Conservation (phyloP, 2,113 vertebrate species). For the Lontra canadensis region DNA sequence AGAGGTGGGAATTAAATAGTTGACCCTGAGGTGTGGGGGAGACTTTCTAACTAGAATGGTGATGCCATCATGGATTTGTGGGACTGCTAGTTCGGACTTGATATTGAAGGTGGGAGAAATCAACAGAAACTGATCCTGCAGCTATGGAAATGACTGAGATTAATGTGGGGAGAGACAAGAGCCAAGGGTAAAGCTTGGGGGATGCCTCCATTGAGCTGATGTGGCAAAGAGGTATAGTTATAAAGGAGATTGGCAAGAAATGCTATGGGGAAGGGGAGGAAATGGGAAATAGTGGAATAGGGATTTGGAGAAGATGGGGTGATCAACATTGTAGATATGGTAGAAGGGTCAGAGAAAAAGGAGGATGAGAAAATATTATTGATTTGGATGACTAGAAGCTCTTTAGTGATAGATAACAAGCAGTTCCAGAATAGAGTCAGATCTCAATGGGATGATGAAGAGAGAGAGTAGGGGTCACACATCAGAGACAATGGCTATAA, state of each 20-base stretch:
- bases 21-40: background rate
- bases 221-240: background rate
- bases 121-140: background rate
- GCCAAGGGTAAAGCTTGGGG: background rate
- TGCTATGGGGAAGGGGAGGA: background rate
- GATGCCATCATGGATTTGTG: background rate
- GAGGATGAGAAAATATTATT: background rate
- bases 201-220: background rate
- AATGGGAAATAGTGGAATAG: slow-evolving; percentile 1
- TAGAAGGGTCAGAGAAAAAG: background rate
- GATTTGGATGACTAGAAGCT: slow-evolving; percentile 4
- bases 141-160: background rate
- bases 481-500: background rate
- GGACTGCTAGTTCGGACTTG: background rate
- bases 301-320: background rate
- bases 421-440: background rate
- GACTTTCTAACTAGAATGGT: background rate
- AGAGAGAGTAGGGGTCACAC: background rate
- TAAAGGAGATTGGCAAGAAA: background rate
- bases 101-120: slow-evolving; percentile 25
- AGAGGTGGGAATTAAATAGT: background rate
- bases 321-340: background rate
- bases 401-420: background rate
- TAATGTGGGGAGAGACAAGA: background rate
- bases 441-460: background rate